A percentile compares a stretch with the other conserved stretches of the same genome.
phyloP scores from a whole-genome alignment of 2,888 invertebrate genomes.

The Prostheceraeus crozeri region DNA sequence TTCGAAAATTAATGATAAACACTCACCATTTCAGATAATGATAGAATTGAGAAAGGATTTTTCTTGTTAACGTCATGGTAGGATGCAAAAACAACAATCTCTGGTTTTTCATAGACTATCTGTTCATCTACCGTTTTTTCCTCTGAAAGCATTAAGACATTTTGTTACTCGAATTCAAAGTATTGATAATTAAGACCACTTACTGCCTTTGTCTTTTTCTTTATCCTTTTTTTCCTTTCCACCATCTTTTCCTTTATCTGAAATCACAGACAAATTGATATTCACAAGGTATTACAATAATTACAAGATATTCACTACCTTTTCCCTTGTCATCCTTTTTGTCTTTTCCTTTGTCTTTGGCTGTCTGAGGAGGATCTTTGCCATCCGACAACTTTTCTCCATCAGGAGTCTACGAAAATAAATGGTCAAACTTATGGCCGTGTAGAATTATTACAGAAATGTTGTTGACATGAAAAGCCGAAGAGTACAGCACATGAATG shows the following conservation, averaged over 20 bases:
- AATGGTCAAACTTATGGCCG: too few relatives aligned
- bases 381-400: conserved; percentile 43
- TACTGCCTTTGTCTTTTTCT: conserved; percentile 45
- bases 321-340: conserved; percentile 47
- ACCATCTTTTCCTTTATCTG: conserved; percentile 44
- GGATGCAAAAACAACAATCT: conserved; percentile 54
- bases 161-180: conserved; percentile 19
- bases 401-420: conserved; percentile 32
- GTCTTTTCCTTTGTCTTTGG: conserved; percentile 44
- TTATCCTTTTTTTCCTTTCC: conserved; percentile 43
- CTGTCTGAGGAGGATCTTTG: conserved; percentile 46
- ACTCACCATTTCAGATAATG: conserved; percentile 53
- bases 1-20: conserved; percentile 15
- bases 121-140: conserved; percentile 49
- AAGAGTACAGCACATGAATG: too few relatives aligned
- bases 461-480: too few relatives aligned
- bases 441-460: too few relatives aligned
- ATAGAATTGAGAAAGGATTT: conserved; percentile 50
- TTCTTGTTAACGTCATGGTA: conserved; percentile 50
- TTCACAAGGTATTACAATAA: neutral
- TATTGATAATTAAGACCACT: conserved; percentile 25
- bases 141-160: conserved; percentile 43
- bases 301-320: conserved; percentile 33
- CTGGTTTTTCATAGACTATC: conserved; percentile 51
- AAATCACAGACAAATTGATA: conserved; percentile 9